A percentile compares a stretch with the other conserved stretches of the same genome.
Conservation (phyloP, 2,888 invertebrate species). For the Glaucopsyche alexis region DNA sequence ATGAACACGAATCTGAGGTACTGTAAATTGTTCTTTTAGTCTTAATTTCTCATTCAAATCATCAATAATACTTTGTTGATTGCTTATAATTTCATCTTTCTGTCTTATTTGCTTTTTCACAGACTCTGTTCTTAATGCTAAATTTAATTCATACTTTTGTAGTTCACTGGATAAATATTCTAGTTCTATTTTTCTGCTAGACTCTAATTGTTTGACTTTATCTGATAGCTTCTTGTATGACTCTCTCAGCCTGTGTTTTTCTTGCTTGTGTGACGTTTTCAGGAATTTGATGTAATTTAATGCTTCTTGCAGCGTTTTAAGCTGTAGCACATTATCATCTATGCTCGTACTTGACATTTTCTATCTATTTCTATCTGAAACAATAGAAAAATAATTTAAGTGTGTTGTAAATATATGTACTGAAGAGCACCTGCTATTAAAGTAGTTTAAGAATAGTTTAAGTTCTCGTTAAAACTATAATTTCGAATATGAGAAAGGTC, state of each 20-base stretch:
- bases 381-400: conserved; percentile 22
- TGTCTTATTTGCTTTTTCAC: conserved; percentile 65
- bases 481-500: not conserved
- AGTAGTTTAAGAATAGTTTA: not conserved
- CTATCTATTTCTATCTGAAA: conserved; percentile 39
- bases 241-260: conserved; percentile 64
- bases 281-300: conserved; percentile 72
- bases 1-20: conserved; percentile 61
- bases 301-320: conserved; percentile 69
- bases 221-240: conserved; percentile 62
- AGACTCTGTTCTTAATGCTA: conserved; percentile 63
- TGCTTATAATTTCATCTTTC: conserved; percentile 66
- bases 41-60: conserved; percentile 61
- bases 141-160: conserved; percentile 70
- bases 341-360: conserved; percentile 54
- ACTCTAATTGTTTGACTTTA: conserved; percentile 67
- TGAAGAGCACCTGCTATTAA: not conserved
- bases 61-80: conserved; percentile 61
- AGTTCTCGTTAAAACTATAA: not conserved
- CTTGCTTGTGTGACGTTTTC: conserved; percentile 70
- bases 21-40: conserved; percentile 48
- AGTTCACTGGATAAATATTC: conserved; percentile 70
- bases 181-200: conserved; percentile 67
- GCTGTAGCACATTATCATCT: conserved; percentile 58
- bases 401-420: not conserved